Conservation (phyloP, 92 coral and sea anemone species). For the Parazoanthus darwini region DNA sequence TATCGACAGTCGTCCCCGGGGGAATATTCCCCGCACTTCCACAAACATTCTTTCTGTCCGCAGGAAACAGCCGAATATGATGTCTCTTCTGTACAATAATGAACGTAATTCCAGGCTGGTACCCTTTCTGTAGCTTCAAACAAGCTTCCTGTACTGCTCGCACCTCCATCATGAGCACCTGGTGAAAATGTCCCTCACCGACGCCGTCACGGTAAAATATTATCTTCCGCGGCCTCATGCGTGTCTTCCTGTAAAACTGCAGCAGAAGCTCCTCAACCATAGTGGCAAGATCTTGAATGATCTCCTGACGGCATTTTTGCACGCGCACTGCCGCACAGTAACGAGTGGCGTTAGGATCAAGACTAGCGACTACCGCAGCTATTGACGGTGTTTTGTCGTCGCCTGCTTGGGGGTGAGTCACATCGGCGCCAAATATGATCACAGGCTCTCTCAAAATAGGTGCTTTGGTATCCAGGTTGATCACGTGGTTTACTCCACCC, state of each 20-base stretch:
- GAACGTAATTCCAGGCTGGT: conserved; percentile 49
- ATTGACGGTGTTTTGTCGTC: conserved; percentile 80
- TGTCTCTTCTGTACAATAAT: conserved; percentile 50
- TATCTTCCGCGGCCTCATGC: conserved; percentile 53
- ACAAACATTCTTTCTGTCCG: conserved; percentile 9
- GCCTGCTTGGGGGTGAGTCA: conserved; percentile 89
- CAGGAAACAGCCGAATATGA: conserved; percentile 41
- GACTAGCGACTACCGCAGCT: conserved; percentile 95
- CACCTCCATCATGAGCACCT: conserved; percentile 47
- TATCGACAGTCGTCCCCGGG: conserved; percentile 42
- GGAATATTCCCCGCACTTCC: conserved; percentile 45
- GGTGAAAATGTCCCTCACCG: conserved; percentile 51
- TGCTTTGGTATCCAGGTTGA: conserved; percentile 52
- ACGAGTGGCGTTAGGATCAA: conserved; percentile 70
- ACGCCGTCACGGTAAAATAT: conserved; percentile 70
- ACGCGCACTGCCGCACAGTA: conserved; percentile 84
- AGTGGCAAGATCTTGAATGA: conserved; percentile 68
- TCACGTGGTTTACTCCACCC: conserved; percentile 86
- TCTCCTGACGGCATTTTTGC: conserved; percentile 80
- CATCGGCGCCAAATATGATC: conserved; percentile 93
- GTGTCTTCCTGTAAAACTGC: conserved; percentile 47
- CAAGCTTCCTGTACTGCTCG: conserved; percentile 57
- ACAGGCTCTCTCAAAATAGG: conserved; percentile 70
- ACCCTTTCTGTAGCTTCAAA: conserved; percentile 39
- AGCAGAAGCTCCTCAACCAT: conserved; percentile 72